These are phyloP conservation scores for Megaceryle maxima DNA, from an alignment of 2,113 vertebrate species.

Conservation along the genomic window DNA sequence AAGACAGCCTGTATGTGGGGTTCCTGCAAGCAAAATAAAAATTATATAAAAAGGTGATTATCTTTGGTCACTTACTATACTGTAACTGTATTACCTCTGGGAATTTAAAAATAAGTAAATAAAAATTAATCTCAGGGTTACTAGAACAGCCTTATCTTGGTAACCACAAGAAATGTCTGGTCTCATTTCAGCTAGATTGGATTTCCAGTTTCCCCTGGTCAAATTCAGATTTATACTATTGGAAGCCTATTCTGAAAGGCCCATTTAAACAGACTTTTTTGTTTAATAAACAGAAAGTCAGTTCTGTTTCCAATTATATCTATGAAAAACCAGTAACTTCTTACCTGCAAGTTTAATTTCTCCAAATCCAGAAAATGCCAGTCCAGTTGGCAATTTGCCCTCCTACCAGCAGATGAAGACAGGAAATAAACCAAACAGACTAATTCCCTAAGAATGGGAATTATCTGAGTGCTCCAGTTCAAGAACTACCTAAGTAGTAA, in stretches of 20 bases:
- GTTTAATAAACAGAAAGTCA: background rate
- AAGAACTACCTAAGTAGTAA: conserved; percentile 61
- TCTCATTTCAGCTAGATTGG: background rate
- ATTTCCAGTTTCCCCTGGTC: background rate
- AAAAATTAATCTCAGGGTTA: background rate
- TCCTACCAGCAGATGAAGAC: conserved; percentile 68
- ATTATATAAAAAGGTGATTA: background rate
- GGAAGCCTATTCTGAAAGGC: background rate
- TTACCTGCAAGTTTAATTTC: conserved; percentile 68
- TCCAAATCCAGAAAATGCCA: conserved; percentile 66
- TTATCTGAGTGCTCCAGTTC: conserved; percentile 61
- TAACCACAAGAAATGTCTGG: background rate
- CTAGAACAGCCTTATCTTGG: background rate
- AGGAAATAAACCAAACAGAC: conserved; percentile 67
- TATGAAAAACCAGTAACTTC: conserved; percentile 44
- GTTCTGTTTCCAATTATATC: conserved; percentile 8
- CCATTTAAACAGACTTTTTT: background rate
- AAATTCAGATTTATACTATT: background rate
- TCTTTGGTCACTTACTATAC: background rate
- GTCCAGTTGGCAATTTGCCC: conserved; percentile 62
- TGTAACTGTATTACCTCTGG: background rate
- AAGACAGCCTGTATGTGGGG: accelerated
- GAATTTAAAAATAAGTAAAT: background rate
- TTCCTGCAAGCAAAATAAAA: background rate
- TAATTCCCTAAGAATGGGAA: conserved; percentile 66